Evolutionary conservation across 2,797 vertebrate genomes (phyloP), one percentile per base, ranked within the genome.

Genomic region (Phyllotis vaccarum): DNA sequence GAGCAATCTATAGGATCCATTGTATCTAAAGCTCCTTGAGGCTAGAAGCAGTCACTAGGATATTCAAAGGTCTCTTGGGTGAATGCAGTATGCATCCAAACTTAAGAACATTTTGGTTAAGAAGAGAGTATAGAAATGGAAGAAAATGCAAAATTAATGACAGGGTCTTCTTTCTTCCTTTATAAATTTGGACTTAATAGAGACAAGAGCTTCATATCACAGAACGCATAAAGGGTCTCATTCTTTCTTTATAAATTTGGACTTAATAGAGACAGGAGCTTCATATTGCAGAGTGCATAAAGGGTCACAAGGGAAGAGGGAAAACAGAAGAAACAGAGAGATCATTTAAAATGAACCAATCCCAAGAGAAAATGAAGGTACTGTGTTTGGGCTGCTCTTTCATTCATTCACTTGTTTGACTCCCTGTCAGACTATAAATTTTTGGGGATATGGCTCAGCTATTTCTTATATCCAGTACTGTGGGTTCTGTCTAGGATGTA

Each of bases 71-170:
- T 85, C 46, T 29, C 3, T 64, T 9, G 27, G 14, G n/a, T 68
- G 29, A 91, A 68, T 90, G 89, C 1, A 88, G 52, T 79, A 56
- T 94, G 34, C 19, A 90, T 40, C 19, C 6, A 40, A 80, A 81
- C 37, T 70, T 81, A 90, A 93, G 49, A 88, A 56, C 14, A 29
- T 86, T 95, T 86, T 89, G 19, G 46, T 49, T 88, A 86, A n/a
- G 81, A 95, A 79, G 34, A 90, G 81, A 90, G 70, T 3, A 80
- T 72, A 92, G 64, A 94, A 96, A 95, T 90, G 17, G n/a, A 80
- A 92, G n/a, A 5, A 46, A 75, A 29, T 12, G 9, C 6, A 74
- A 40, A 79, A 40, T 94, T 95, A 82, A 70, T 37, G 34, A 68
- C 16, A 82, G 2, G 2, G 4, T 80, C 3, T 3, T 78, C 1